These are phyloP conservation scores for Ganaspis sp. DNA, from an alignment of 1,140 invertebrate genomes.

Conservation along the genomic window DNA sequence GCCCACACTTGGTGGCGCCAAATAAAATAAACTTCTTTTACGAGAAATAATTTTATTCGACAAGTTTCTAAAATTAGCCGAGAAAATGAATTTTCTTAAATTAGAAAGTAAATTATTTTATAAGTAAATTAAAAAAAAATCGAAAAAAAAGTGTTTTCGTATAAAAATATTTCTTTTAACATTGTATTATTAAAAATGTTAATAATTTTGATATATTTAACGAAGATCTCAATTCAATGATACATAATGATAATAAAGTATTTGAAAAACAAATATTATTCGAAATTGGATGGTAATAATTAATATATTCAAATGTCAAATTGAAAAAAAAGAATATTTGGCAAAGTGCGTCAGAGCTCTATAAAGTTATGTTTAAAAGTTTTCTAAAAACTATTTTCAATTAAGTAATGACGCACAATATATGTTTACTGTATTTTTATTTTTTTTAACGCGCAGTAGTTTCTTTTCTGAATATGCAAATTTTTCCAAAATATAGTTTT, in stretches of 20 bases:
- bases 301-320: too few relatives aligned
- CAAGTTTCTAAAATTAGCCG: neutral
- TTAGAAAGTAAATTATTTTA: too few relatives aligned
- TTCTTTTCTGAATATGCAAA: neutral
- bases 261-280: too few relatives aligned
- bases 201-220: too few relatives aligned
- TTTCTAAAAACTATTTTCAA: neutral
- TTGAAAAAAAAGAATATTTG: neutral
- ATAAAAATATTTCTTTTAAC: too few relatives aligned
- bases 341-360: neutral
- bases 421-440: neutral
- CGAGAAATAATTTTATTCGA: neutral
- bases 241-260: too few relatives aligned
- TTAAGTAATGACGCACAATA: neutral
- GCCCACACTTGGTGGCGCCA: neutral
- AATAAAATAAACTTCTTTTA: conserved; percentile 6
- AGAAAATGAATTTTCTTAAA: neutral
- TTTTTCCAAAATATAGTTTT: neutral
- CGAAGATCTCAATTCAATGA: too few relatives aligned
- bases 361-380: neutral
- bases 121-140: too few relatives aligned
- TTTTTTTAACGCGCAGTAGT: neutral
- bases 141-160: too few relatives aligned
- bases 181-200: too few relatives aligned
- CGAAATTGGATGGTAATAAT: too few relatives aligned